Evolutionary conservation across 2,888 invertebrate species (phyloP).

Genomic region (Drosophila birchii): DNA sequence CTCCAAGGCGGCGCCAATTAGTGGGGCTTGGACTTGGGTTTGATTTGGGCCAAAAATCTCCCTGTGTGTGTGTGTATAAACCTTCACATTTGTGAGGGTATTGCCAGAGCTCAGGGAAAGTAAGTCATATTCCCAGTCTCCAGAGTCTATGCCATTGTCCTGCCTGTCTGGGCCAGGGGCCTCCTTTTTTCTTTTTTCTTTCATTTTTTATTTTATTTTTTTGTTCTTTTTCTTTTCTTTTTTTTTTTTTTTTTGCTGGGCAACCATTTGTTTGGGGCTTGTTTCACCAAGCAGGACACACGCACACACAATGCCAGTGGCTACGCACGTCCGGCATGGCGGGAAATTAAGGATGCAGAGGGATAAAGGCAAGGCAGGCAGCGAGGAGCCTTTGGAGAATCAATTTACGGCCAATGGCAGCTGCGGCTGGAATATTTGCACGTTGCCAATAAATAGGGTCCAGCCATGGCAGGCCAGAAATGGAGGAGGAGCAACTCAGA

Average conservation of each 20-base stretch:
- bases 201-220: background rate
- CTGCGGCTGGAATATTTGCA: constrained; percentile 37
- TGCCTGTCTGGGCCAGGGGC: constrained; percentile 23
- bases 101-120: background rate
- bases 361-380: too few species aligned
- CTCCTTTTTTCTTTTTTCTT: constrained; percentile 5
- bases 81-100: background rate
- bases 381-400: constrained; percentile 9
- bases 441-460: constrained; percentile 30
- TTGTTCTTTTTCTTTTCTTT: background rate
- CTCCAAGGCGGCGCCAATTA: constrained; percentile 43
- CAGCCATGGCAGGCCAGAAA: background rate
- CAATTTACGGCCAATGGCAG: constrained; percentile 25
- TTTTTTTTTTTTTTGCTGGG: background rate
- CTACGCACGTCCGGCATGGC: constrained; percentile 16
- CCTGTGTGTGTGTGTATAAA: constrained; percentile 1
- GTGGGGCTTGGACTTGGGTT: constrained; percentile 29
- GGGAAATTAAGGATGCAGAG: constrained; percentile 6
- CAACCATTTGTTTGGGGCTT: constrained; percentile 37
- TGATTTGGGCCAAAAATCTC: constrained; percentile 13
- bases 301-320: constrained; percentile 13
- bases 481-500: too few species aligned
- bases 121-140: constrained; percentile 1
- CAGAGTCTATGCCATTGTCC: constrained; percentile 14
- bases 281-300: constrained; percentile 19